These are phyloP conservation scores for Lipophrys pholis DNA, from an alignment of 2,113 vertebrate genomes.

Conservation along the genomic window DNA sequence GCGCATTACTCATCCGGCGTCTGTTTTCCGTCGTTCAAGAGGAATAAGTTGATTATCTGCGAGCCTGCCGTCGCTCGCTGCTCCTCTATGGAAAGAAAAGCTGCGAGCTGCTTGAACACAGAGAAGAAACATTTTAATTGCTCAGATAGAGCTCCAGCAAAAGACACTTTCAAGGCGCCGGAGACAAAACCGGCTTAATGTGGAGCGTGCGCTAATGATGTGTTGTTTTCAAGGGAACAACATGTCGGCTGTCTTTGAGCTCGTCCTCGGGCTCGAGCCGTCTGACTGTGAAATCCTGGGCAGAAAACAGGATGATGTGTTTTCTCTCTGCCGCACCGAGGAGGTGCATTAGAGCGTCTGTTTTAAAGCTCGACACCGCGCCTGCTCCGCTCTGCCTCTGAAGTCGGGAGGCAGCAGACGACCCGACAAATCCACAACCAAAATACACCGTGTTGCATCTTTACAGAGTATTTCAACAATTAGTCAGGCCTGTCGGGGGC, in stretches of 20 bases:
- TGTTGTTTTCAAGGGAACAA: conserved; percentile 28
- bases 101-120: too few relatives aligned
- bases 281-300: conserved; percentile 17
- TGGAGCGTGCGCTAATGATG: conserved; percentile 28
- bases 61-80: too few relatives aligned
- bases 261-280: conserved; percentile 45
- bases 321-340: too few relatives aligned
- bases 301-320: conserved; percentile 15
- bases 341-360: too few relatives aligned
- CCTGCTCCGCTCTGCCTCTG: too few relatives aligned
- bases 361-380: too few relatives aligned
- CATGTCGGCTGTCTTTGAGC: too few relatives aligned
- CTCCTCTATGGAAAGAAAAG: conserved; percentile 7
- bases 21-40: conserved; percentile 28
- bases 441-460: not conserved
- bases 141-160: conserved; percentile 6
- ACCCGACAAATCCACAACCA: conserved; percentile 3
- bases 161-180: conserved; percentile 16
- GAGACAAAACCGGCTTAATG: conserved; percentile 25
- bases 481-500: conserved; percentile 23
- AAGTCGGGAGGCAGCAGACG: too few relatives aligned
- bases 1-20: conserved; percentile 24
- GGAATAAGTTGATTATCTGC: too few relatives aligned
- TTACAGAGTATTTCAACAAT: conserved; percentile 35
- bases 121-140: conserved; percentile 41